Conservation (phyloP, 2,888 invertebrate species). For the Byasa hedistus region DNA sequence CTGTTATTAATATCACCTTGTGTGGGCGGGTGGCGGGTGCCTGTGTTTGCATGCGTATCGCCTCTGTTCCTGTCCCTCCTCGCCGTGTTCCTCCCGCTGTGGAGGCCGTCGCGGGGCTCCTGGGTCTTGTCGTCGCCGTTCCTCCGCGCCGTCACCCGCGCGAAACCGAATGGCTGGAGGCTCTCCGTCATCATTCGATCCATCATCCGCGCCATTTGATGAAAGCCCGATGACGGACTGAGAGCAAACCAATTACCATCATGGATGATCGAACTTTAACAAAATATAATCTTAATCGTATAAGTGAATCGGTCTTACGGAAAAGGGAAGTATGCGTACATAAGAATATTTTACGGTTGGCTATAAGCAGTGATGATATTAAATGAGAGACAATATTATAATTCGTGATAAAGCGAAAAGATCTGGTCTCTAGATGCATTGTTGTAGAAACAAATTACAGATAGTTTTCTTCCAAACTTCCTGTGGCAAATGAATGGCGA, state of each 20-base stretch:
- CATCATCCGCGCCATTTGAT: slow-evolving; percentile 88
- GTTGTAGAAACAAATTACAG: no score
- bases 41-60: slow-evolving; percentile 56
- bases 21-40: slow-evolving; percentile 69
- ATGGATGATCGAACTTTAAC: no score
- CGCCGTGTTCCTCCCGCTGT: slow-evolving; percentile 52
- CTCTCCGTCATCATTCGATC: slow-evolving; percentile 85
- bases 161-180: slow-evolving; percentile 83
- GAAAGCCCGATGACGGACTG: slow-evolving; percentile 81
- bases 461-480: no score
- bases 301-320: no score
- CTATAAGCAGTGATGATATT: no score
- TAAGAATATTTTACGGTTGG: no score
- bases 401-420: no score
- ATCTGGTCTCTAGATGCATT: no score
- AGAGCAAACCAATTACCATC: neutral
- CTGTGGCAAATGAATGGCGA: no score
- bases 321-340: no score
- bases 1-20: slow-evolving; percentile 51
- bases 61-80: slow-evolving; percentile 51
- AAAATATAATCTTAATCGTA: no score
- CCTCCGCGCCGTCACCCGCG: slow-evolving; percentile 81
- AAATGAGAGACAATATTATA: no score
- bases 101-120: slow-evolving; percentile 56
- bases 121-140: slow-evolving; percentile 48